Evolutionary conservation across 2,888 invertebrate genomes (phyloP).

Genomic region (Sthenelais limicola): DNA sequence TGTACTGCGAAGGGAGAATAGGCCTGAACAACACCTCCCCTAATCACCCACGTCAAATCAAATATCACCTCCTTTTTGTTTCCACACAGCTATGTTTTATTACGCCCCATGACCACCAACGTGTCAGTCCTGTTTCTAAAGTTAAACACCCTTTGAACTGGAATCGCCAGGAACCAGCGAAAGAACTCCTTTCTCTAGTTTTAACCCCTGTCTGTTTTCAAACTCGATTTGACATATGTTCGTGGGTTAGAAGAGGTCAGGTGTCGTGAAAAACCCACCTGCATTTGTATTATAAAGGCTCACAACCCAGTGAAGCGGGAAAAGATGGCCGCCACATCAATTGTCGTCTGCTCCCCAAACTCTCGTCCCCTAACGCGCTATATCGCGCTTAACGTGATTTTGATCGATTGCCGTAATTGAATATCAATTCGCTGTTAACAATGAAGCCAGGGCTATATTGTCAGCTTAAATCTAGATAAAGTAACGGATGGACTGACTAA

Average conservation of each 20-base stretch:
- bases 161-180: not conserved
- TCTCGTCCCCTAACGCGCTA: slow-evolving; percentile 16
- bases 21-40: not conserved
- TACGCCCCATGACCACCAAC: no score
- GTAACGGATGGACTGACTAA: slow-evolving; percentile 13
- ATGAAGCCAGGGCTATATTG: slow-evolving; percentile 3
- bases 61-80: not conserved
- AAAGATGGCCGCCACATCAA: not conserved
- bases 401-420: slow-evolving; percentile 37
- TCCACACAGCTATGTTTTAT: not conserved
- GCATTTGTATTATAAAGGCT: not conserved
- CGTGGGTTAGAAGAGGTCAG: not conserved
- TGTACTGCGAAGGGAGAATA: slow-evolving; percentile 5
- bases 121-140: not conserved
- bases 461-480: slow-evolving; percentile 37
- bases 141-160: not conserved
- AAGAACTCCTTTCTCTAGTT: not conserved
- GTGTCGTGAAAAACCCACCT: not conserved
- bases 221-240: slow-evolving; percentile 19
- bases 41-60: slow-evolving; percentile 1
- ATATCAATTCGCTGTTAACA: slow-evolving; percentile 31
- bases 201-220: not conserved
- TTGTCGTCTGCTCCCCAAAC: not conserved
- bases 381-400: slow-evolving; percentile 35
- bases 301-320: not conserved